Conservation (phyloP, 1,140 invertebrate species). For the Rhyzopertha dominica region DNA sequence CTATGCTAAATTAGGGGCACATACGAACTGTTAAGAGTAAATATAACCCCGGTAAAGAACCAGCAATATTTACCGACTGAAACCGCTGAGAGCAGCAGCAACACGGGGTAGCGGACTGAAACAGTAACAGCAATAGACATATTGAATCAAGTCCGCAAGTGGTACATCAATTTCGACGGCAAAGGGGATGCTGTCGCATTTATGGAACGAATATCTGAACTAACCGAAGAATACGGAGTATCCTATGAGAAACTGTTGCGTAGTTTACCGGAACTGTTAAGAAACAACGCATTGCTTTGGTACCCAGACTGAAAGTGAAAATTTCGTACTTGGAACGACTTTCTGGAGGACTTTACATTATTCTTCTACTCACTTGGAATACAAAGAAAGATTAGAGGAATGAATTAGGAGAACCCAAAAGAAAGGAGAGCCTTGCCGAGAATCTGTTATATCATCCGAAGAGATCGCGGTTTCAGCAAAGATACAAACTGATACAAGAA, state of each 20-base stretch:
- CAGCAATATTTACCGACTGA: no score
- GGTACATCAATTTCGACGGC: no score
- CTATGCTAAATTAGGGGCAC: no score
- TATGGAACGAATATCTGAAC: neutral
- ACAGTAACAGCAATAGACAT: conserved; percentile 1
- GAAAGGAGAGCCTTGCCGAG: neutral
- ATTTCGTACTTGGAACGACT: neutral
- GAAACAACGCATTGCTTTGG: neutral
- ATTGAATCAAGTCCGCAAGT: neutral
- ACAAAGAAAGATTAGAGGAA: neutral
- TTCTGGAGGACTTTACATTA: neutral
- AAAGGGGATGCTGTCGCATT: neutral
- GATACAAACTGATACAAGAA: no score
- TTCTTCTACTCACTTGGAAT: neutral
- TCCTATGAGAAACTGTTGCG: neutral
- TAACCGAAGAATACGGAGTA: neutral
- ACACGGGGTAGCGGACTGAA: no score
- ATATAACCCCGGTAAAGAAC: no score
- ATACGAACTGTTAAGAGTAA: no score
- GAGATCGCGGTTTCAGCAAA: no score
- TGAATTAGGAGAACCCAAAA: neutral
- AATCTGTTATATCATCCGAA: no score
- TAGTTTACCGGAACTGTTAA: neutral
- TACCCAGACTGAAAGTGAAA: neutral
- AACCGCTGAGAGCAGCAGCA: no score